phyloP scores from a whole-genome alignment of 2,888 invertebrate species.

The Drosophila pseudotalamancana region DNA sequence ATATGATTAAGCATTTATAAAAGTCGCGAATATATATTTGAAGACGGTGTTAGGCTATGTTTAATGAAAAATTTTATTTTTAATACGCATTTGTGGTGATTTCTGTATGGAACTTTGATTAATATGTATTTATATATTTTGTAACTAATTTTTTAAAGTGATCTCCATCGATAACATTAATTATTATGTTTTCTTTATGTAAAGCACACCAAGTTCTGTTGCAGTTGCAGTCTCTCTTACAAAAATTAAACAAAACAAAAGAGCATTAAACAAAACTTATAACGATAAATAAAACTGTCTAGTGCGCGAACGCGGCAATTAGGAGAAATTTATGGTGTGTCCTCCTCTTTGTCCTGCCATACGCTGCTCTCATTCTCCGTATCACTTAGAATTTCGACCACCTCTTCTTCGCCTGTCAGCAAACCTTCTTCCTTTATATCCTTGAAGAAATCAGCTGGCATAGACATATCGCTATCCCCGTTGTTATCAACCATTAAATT shows the following conservation, averaged over 20 bases:
- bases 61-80: slow-evolving; percentile 27
- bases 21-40: slow-evolving; percentile 48
- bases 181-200: slow-evolving; percentile 61
- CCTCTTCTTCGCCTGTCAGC: slow-evolving; percentile 58
- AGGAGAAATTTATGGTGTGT: slow-evolving; percentile 50
- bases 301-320: slow-evolving; percentile 47
- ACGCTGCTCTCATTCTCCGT: slow-evolving; percentile 70
- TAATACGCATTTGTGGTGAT: slow-evolving; percentile 32
- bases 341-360: slow-evolving; percentile 72
- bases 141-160: slow-evolving; percentile 39
- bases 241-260: slow-evolving; percentile 67
- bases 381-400: slow-evolving; percentile 66
- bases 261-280: slow-evolving; percentile 60
- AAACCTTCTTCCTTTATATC: slow-evolving; percentile 50
- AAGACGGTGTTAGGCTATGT: slow-evolving; percentile 5
- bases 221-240: slow-evolving; percentile 71
- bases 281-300: slow-evolving; percentile 61
- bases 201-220: slow-evolving; percentile 75
- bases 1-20: slow-evolving; percentile 67
- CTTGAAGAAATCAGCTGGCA: slow-evolving; percentile 54
- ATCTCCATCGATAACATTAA: slow-evolving; percentile 50
- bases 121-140: slow-evolving; percentile 38
- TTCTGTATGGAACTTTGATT: slow-evolving; percentile 31
- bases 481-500: slow-evolving; percentile 60
- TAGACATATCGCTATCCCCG: slow-evolving; percentile 47